A percentile compares a stretch with the other conserved stretches of the same genome.
Evolutionary conservation across 1,140 invertebrate genomes (phyloP).

Genomic region (Pentalonia nigronervosa): DNA sequence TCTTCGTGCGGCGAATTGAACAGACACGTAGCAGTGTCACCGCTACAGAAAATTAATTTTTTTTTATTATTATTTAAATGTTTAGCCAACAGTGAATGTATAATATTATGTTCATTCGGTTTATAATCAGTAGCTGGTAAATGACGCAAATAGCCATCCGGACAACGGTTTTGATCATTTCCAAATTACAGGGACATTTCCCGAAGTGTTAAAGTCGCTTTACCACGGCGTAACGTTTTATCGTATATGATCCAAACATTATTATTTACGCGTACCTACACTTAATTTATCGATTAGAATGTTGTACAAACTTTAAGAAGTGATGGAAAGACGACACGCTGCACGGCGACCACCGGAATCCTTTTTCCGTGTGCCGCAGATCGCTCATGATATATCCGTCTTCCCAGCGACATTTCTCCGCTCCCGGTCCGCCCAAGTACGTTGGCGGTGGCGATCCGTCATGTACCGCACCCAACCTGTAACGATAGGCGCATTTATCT

Average conservation of each 20-base stretch:
- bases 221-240: neutral
- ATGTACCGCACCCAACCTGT: constrained; percentile 89
- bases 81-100: neutral
- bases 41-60: constrained; percentile 68
- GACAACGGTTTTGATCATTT: neutral
- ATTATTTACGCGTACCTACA: neutral
- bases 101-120: neutral
- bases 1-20: constrained; percentile 95
- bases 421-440: constrained; percentile 92
- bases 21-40: constrained; percentile 91
- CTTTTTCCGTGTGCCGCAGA: constrained; percentile 90
- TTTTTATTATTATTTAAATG: neutral
- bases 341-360: constrained; percentile 93
- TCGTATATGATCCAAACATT: neutral
- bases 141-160: no score
- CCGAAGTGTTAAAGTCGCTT: neutral
- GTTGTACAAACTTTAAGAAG: constrained; percentile 83
- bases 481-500: constrained; percentile 54
- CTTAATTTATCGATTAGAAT: neutral
- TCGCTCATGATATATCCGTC: constrained; percentile 97
- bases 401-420: constrained; percentile 93
- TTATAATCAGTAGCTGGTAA: no score
- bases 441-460: constrained; percentile 93
- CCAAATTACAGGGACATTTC: neutral
- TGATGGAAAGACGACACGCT: constrained; percentile 94